Percentiles rank a stretch among this genome's conserved stretches.
phyloP scores from a whole-genome alignment of 1,140 invertebrate species.

The Drosophila navojoa region DNA sequence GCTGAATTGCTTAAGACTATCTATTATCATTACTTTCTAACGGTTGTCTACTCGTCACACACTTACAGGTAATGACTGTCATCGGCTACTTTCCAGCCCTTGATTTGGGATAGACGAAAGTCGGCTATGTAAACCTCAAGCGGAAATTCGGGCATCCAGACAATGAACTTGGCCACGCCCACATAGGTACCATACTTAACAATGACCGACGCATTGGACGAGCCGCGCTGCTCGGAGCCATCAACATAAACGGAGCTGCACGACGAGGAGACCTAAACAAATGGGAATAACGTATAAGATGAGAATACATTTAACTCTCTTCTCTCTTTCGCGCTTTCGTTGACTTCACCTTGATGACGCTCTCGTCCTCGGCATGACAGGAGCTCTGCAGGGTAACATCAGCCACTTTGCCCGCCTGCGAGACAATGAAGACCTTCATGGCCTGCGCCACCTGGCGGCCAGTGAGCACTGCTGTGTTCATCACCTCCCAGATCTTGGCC shows the following conservation, averaged over 20 bases:
- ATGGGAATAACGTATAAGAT: too few species aligned
- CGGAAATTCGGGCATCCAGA: slow-evolving; percentile 98
- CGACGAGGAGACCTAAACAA: slow-evolving; percentile 93
- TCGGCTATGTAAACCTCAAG: slow-evolving; percentile 95
- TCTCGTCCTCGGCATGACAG: slow-evolving; percentile 97
- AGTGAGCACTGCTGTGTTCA: slow-evolving; percentile 98
- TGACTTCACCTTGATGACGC: slow-evolving; percentile 93
- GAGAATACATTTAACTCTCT: neutral
- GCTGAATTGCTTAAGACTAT: too few species aligned
- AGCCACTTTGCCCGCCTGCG: slow-evolving; percentile 95
- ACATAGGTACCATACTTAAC: slow-evolving; percentile 97
- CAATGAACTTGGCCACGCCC: slow-evolving; percentile 93
- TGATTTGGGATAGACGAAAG: slow-evolving; percentile 94
- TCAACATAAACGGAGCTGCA: slow-evolving; percentile 98
- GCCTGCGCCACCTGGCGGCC: slow-evolving; percentile 96
- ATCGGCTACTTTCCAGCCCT: slow-evolving; percentile 94
- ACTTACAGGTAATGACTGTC: slow-evolving; percentile 86
- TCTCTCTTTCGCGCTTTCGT: neutral
- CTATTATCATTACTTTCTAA: neutral
- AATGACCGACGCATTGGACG: slow-evolving; percentile 96
- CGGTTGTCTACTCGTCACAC: neutral
- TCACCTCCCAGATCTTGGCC: slow-evolving; percentile 97
- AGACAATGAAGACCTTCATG: slow-evolving; percentile 98
- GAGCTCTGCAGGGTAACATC: slow-evolving; percentile 98
- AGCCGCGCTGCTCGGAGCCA: slow-evolving; percentile 97